Conservation (phyloP, 1,140 invertebrate species). For the Eriocheir sinensis region DNA sequence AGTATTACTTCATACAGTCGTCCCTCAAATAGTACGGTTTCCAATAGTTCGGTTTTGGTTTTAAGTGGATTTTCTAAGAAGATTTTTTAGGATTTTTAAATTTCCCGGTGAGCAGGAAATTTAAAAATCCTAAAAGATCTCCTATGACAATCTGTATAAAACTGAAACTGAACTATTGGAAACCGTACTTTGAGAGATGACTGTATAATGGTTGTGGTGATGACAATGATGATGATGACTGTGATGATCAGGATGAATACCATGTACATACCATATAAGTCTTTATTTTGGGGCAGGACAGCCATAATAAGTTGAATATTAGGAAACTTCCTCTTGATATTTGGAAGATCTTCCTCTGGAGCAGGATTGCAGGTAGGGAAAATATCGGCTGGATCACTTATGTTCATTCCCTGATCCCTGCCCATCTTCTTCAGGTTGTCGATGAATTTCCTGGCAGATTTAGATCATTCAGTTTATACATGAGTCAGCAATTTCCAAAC, state of each 20-base stretch:
- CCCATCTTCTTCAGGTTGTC: background rate
- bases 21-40: no score
- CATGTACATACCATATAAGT: conserved; percentile 31
- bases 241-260: background rate
- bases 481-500: no score
- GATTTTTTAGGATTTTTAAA: no score
- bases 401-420: background rate
- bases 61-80: no score
- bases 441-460: background rate
- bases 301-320: conserved; percentile 11
- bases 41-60: no score
- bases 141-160: background rate
- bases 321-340: background rate
- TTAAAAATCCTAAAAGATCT: no score
- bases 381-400: background rate
- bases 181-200: background rate
- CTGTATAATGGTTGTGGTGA: background rate
- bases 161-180: background rate
- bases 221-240: background rate
- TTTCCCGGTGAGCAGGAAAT: no score
- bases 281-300: conserved; percentile 23
- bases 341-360: background rate
- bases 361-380: background rate
- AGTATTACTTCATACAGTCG: no score
- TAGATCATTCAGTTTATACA: no score